Evolutionary conservation across 2,888 invertebrate genomes (phyloP).

Genomic region (Cosmia trapezina): DNA sequence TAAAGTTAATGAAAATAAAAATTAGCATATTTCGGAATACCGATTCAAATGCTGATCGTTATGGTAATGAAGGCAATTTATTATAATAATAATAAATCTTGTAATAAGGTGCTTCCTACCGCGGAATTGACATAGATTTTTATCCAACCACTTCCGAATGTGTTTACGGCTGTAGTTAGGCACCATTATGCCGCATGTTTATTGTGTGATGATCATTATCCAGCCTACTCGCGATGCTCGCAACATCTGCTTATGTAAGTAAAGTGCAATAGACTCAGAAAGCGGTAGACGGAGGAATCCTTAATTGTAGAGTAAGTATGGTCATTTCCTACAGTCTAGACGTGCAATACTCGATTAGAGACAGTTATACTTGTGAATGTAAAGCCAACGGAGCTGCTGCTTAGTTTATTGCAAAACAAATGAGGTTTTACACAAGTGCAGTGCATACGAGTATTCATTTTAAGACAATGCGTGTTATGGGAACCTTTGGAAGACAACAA

Average conservation of each 20-base stretch:
- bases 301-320: conserved; percentile 56
- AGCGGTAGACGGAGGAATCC: conserved; percentile 47
- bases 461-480: conserved; percentile 83
- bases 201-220: conserved; percentile 56
- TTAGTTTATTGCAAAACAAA: conserved; percentile 77
- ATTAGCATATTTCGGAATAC: conserved; percentile 20
- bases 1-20: conserved; percentile 5
- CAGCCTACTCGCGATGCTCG: conserved; percentile 49
- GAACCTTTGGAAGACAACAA: conserved; percentile 79
- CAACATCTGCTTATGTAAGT: conserved; percentile 61
- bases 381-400: conserved; percentile 17
- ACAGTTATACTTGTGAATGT: conserved; percentile 58
- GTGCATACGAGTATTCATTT: conserved; percentile 75
- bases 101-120: conserved; percentile 48
- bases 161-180: conserved; percentile 57
- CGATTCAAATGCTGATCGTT: conserved; percentile 4
- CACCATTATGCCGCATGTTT: conserved; percentile 56
- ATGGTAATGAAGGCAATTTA: conserved; percentile 24
- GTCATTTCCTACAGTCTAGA: conserved; percentile 59
- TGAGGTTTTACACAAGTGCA: conserved; percentile 82
- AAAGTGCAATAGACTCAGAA: conserved; percentile 41
- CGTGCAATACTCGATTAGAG: conserved; percentile 65
- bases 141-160: conserved; percentile 57
- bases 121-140: conserved; percentile 52
- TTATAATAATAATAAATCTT: conserved; percentile 36